Evolutionary conservation across 2,888 invertebrate species (phyloP).

Genomic region (Drosophila parthenogenetica): DNA sequence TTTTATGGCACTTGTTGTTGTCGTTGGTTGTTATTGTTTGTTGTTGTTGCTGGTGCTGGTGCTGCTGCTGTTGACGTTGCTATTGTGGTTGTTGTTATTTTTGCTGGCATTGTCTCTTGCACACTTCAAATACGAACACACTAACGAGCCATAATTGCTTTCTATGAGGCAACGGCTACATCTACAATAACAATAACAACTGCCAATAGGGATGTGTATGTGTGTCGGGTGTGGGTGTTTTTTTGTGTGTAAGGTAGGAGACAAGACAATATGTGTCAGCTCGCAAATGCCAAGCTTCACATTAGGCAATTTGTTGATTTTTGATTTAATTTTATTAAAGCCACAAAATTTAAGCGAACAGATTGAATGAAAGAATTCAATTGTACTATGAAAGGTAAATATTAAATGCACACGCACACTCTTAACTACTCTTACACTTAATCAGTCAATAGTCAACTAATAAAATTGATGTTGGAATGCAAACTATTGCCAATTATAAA

Average conservation of each 20-base stretch:
- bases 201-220: slow-evolving; percentile 37
- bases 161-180: slow-evolving; percentile 65
- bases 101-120: slow-evolving; percentile 62
- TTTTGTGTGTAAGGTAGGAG: slow-evolving; percentile 20
- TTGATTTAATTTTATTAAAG: slow-evolving; percentile 65
- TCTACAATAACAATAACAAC: slow-evolving; percentile 49
- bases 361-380: slow-evolving; percentile 42
- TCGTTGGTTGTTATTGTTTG: slow-evolving; percentile 24
- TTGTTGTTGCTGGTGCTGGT: slow-evolving; percentile 38
- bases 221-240: slow-evolving; percentile 9
- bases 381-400: slow-evolving; percentile 22
- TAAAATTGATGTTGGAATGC: background rate
- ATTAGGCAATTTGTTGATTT: slow-evolving; percentile 66
- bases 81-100: slow-evolving; percentile 42
- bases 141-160: slow-evolving; percentile 82
- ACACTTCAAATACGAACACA: slow-evolving; percentile 79
- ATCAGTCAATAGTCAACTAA: background rate
- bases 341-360: slow-evolving; percentile 56
- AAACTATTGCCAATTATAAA: slow-evolving; percentile 11
- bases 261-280: slow-evolving; percentile 43
- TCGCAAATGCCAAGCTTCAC: slow-evolving; percentile 16
- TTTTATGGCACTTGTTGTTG: slow-evolving; percentile 77
- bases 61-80: slow-evolving; percentile 29
- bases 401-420: background rate
- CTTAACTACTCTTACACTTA: background rate